These are phyloP conservation scores for Neogale vison DNA, from an alignment of 2,113 vertebrate species.

Conservation along the genomic window DNA sequence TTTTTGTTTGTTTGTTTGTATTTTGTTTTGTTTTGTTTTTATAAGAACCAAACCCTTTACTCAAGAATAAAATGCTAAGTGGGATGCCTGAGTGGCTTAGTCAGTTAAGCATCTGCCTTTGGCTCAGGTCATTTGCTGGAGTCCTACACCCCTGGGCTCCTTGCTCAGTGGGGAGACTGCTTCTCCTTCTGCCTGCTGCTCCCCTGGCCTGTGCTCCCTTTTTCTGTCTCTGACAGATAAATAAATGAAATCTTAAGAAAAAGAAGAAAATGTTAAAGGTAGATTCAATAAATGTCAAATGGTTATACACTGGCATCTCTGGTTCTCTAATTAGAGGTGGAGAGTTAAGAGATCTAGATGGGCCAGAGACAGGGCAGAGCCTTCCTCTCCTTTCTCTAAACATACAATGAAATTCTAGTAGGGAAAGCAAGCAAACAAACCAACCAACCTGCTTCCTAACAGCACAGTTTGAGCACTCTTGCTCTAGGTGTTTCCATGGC, in stretches of 20 bases:
- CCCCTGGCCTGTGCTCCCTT: too few species aligned
- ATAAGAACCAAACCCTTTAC: neutral
- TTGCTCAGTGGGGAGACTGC: too few species aligned
- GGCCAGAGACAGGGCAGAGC: rapidly evolving
- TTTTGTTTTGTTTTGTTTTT: too few species aligned
- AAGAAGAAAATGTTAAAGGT: neutral
- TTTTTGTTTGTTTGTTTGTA: neutral
- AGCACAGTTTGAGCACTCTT: neutral
- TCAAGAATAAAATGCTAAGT: neutral
- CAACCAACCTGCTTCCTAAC: neutral
- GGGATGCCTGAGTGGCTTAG: too few species aligned
- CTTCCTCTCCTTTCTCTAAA: neutral
- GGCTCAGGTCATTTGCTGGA: too few species aligned
- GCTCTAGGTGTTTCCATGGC: neutral
- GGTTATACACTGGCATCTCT: neutral
- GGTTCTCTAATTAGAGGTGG: neutral
- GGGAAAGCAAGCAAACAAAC: neutral
- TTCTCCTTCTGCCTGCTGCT: too few species aligned
- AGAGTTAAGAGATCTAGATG: too few species aligned
- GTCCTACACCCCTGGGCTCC: too few species aligned
- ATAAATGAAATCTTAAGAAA: too few species aligned
- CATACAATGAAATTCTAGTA: neutral
- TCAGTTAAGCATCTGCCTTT: too few species aligned
- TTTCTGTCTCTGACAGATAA: too few species aligned
- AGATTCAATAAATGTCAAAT: neutral